Percentiles rank a stretch among this genome's conserved stretches.
Evolutionary conservation across 2,888 invertebrate species (phyloP).

Genomic region (Mamestra brassicae): DNA sequence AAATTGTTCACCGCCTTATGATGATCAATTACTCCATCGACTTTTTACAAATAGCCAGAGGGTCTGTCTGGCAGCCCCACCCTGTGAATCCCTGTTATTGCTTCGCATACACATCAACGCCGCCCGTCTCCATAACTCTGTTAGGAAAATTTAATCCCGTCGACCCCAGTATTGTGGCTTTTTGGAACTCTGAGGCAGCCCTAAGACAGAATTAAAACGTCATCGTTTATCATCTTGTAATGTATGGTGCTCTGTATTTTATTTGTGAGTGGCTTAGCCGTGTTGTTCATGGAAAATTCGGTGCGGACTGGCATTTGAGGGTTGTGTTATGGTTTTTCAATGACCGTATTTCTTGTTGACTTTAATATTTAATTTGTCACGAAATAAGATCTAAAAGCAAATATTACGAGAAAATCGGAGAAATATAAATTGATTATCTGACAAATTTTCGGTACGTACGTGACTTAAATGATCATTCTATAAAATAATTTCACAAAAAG

Average conservation of each 20-base stretch:
- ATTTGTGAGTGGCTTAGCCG: slow-evolving; percentile 20
- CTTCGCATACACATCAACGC: slow-evolving; percentile 59
- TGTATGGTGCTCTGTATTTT: slow-evolving; percentile 45
- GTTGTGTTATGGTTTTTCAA: background rate
- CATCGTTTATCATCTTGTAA: slow-evolving; percentile 68
- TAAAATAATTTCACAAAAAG: background rate
- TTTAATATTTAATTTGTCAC: background rate
- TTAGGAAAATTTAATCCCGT: slow-evolving; percentile 84
- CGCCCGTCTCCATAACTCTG: slow-evolving; percentile 76
- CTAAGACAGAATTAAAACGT: slow-evolving; percentile 65
- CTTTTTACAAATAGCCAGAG: slow-evolving; percentile 44
- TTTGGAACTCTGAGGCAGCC: slow-evolving; percentile 57
- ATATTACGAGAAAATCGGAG: background rate
- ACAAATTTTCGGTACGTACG: background rate
- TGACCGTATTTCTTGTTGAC: background rate
- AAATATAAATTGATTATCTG: background rate
- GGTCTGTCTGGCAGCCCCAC: slow-evolving; percentile 34
- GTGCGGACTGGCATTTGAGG: background rate
- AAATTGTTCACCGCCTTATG: slow-evolving; percentile 28
- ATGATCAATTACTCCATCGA: slow-evolving; percentile 49
- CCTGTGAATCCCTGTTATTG: slow-evolving; percentile 54
- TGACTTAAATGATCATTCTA: slow-evolving; percentile 12
- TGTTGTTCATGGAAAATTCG: background rate
- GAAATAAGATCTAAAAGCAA: background rate
- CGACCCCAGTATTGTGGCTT: slow-evolving; percentile 76